A percentile compares a stretch with the other conserved stretches of the same genome.
phyloP scores from a whole-genome alignment of 1,140 invertebrate species.

The Sitobion miscanthi region DNA sequence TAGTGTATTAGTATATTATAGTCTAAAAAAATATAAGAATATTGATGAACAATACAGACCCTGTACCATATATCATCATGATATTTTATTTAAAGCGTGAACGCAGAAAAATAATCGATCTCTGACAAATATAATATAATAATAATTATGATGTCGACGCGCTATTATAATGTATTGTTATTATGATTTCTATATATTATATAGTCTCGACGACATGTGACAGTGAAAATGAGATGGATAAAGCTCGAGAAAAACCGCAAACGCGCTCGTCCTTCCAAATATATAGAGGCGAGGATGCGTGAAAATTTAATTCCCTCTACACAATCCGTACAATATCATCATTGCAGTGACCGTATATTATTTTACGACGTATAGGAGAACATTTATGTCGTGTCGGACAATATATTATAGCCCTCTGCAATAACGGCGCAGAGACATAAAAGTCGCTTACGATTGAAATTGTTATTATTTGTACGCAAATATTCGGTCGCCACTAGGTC shows the following conservation, averaged over 20 bases:
- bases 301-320: not conserved
- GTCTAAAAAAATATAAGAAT: not conserved
- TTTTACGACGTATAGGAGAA: not conserved
- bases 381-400: not conserved
- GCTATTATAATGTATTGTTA: not conserved
- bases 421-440: not conserved
- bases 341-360: not conserved
- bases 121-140: constrained; percentile 13
- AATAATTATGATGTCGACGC: not conserved
- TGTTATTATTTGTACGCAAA: not conserved
- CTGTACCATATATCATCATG: not conserved
- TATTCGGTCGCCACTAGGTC: not conserved
- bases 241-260: not conserved
- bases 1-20: not conserved
- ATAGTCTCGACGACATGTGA: not conserved
- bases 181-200: not conserved
- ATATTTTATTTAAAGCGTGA: not conserved
- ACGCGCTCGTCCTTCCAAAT: not conserved
- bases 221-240: not conserved
- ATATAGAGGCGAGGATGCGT: not conserved
- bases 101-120: constrained; percentile 1
- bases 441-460: not conserved
- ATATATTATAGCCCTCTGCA: not conserved
- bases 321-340: not conserved
- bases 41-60: not conserved